Evolutionary conservation across 2,888 invertebrate genomes (phyloP).

Genomic region (Myopa tessellatipennis): DNA sequence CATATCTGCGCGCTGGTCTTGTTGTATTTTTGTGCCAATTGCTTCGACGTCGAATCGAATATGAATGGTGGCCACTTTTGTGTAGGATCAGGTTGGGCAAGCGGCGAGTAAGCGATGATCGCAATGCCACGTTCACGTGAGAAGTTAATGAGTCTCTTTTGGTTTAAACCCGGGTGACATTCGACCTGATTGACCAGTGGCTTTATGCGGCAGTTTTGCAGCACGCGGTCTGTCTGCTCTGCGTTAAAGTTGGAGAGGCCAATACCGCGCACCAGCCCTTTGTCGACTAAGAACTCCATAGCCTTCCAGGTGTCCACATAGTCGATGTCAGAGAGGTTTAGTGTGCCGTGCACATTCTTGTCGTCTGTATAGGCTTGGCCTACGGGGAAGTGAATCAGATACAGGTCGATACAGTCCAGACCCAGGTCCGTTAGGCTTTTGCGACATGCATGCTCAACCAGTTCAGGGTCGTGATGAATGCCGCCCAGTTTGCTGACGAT

Average conservation of each 20-base stretch:
- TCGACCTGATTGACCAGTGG: slow-evolving; percentile 66
- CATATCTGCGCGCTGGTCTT: slow-evolving; percentile 75
- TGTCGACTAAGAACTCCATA: slow-evolving; percentile 65
- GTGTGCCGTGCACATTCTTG: slow-evolving; percentile 61
- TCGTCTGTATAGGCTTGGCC: slow-evolving; percentile 72
- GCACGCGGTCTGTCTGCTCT: slow-evolving; percentile 60
- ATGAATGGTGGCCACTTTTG: slow-evolving; percentile 69
- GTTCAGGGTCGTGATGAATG: slow-evolving; percentile 74
- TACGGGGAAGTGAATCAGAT: slow-evolving; percentile 85
- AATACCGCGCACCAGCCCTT: slow-evolving; percentile 60
- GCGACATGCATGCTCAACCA: slow-evolving; percentile 75
- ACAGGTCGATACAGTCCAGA: slow-evolving; percentile 81
- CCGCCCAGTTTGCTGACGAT: slow-evolving; percentile 63
- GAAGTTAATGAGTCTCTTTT: slow-evolving; percentile 73
- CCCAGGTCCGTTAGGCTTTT: slow-evolving; percentile 74
- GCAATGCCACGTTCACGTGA: slow-evolving; percentile 74
- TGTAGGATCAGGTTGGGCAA: slow-evolving; percentile 74
- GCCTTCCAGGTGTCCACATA: slow-evolving; percentile 65
- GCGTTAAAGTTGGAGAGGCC: slow-evolving; percentile 66
- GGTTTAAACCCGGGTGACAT: slow-evolving; percentile 66
- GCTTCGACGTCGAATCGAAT: slow-evolving; percentile 66
- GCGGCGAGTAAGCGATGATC: slow-evolving; percentile 79
- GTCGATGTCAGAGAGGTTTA: slow-evolving; percentile 60
- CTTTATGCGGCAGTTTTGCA: slow-evolving; percentile 61
- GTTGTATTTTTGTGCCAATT: slow-evolving; percentile 72